Evolutionary conservation across 2,113 vertebrate species (phyloP).

Genomic region (Sinocyclocheilus grahami): DNA sequence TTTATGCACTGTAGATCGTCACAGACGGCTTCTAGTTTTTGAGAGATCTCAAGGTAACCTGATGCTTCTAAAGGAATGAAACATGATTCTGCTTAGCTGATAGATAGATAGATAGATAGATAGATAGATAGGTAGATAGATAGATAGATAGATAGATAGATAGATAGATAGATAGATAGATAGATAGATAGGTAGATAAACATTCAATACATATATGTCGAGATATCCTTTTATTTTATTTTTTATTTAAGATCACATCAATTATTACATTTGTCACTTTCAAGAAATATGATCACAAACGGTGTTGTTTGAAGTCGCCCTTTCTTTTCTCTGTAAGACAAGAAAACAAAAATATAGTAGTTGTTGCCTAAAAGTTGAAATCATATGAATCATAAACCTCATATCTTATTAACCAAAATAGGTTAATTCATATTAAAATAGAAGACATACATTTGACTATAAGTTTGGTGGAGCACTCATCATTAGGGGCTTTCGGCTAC

Average conservation of each 20-base stretch:
- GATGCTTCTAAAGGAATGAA: too few relatives aligned
- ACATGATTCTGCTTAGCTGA: background rate
- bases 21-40: background rate
- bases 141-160: background rate
- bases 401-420: too few relatives aligned
- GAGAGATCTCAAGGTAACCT: background rate
- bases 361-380: too few relatives aligned
- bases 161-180: background rate
- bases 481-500: constrained; percentile 76
- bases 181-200: background rate
- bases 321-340: constrained; percentile 24
- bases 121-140: background rate
- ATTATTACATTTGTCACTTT: background rate
- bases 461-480: constrained; percentile 76
- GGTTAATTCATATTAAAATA: background rate
- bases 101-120: background rate
- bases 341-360: background rate
- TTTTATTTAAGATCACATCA: too few relatives aligned
- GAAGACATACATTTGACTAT: constrained; percentile 76
- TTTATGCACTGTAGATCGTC: background rate
- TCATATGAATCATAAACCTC: too few relatives aligned
- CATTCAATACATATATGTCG: background rate
- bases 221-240: background rate
- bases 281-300: background rate
- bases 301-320: background rate